Evolutionary conservation across 23 tunicate genomes (phyloP), one percentile per base, ranked within the genome.

Genomic region (Clavelina lepadiformis): DNA sequence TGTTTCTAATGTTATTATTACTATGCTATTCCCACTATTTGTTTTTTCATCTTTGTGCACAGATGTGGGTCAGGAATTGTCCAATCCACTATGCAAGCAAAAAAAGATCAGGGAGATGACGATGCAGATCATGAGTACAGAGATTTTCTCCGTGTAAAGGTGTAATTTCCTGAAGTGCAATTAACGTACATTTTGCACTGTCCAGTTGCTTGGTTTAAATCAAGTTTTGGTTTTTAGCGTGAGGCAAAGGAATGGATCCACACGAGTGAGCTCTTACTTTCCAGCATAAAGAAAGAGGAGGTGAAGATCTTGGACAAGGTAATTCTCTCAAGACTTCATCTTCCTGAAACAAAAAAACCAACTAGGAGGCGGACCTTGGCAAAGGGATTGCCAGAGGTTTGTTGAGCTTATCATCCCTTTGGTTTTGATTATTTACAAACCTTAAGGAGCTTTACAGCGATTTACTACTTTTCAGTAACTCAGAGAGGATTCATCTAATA

Each of bases 121-220:
- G 93, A 84, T 45, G 93, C 93, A 22, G 93, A 84, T 27, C 75
- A 84, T 46, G 93, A 84, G 31, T 60, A 75, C 62, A 71, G 82
- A 51, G 93, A 84, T 55, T 84, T 76, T 46, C 3, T 49, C 2
- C 63, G 93, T 24, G 70, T 84, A 2, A 84, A 76, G 67, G 93
- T 83, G 65, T 41, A 15, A 11, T 41, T 41, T 8, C 49, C 49
- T 15, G 13, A 41, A 41, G 15, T 41, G 15, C 49, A 41, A 41
- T 15, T 41, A 41, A 11, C 15, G 11, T 41, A 8, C 49, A 41
- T 41, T 41, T 15, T 41, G 15, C 13, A 8, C 49, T n/a, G n/a
- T 41, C 11, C 11, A 41, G 15, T 41, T 41, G 49, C 49, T 41
- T 41, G 11, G 49, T 41, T 15, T 41, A 41, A 41, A 41, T 41